These are phyloP conservation scores for Frankliniella fusca DNA, from an alignment of 2,888 invertebrate genomes.

Conservation along the genomic window DNA sequence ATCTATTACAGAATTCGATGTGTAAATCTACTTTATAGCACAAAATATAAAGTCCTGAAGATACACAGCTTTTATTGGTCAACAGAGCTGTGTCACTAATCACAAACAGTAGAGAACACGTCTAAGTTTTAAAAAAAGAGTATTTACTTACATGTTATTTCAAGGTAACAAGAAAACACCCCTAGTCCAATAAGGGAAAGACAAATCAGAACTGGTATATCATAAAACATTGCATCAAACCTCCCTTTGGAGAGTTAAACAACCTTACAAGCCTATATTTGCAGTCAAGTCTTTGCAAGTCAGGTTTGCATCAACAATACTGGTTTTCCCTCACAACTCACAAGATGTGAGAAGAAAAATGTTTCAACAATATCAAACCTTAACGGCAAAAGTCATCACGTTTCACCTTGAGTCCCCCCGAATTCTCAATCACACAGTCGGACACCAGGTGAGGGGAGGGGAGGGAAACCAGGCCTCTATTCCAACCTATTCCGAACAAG, in stretches of 20 bases:
- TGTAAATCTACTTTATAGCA: conserved; percentile 6
- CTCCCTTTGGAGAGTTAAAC: not conserved
- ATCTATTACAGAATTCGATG: not conserved
- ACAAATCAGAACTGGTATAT: not conserved
- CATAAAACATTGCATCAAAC: not conserved
- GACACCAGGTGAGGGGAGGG: no score
- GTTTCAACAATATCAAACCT: no score
- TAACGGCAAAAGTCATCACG: no score
- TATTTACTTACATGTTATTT: not conserved
- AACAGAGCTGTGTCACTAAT: conserved; percentile 12
- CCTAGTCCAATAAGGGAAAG: not conserved
- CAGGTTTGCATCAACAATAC: no score
- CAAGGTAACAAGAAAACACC: not conserved
- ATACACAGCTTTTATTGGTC: conserved; percentile 17
- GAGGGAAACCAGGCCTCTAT: no score
- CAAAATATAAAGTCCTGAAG: conserved; percentile 20
- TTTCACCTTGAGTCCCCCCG: no score
- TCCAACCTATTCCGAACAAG: no score
- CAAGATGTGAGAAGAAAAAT: no score
- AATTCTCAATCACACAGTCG: no score
- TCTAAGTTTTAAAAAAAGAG: not conserved
- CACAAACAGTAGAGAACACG: conserved; percentile 12
- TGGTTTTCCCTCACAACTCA: no score
- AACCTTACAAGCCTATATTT: not conserved
- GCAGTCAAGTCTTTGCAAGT: no score